Conservation (phyloP, 2,888 invertebrate genomes). For the Trimorus sp. region DNA sequence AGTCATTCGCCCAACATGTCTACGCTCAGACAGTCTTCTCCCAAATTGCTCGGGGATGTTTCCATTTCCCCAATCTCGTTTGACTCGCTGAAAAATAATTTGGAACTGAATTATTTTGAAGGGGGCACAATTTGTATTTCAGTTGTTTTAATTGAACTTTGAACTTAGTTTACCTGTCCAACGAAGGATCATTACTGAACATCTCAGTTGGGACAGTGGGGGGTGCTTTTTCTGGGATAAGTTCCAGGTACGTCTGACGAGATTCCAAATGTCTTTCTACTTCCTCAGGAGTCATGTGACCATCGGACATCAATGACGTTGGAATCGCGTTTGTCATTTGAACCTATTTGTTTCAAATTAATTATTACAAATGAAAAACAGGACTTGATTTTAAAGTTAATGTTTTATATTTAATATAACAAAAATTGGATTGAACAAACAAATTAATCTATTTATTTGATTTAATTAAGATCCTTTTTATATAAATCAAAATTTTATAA, state of each 20-base stretch:
- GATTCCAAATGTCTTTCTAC: constrained; percentile 95
- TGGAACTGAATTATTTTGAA: neutral
- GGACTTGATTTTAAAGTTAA: constrained; percentile 1
- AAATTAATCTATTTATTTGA: too few relatives aligned
- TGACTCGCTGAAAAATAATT: constrained; percentile 86
- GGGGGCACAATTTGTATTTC: neutral
- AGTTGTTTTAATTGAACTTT: neutral
- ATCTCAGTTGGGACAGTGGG: constrained; percentile 96
- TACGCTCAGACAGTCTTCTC: constrained; percentile 90
- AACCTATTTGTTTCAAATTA: constrained; percentile 75
- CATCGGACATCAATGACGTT: constrained; percentile 86
- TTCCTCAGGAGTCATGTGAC: constrained; percentile 95
- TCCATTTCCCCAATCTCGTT: constrained; percentile 90
- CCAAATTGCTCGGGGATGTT: constrained; percentile 91
- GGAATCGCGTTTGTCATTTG: constrained; percentile 82
- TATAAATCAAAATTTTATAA: too few relatives aligned
- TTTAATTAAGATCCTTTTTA: too few relatives aligned
- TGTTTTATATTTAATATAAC: too few relatives aligned
- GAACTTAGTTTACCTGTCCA: constrained; percentile 86
- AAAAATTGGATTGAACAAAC: too few relatives aligned
- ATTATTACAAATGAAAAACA: neutral
- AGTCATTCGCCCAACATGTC: constrained; percentile 84
- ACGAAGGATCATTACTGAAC: constrained; percentile 96
- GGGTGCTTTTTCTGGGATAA: constrained; percentile 92
- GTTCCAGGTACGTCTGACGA: constrained; percentile 89